A percentile compares a stretch with the other conserved stretches of the same genome.
Conservation (phyloP, 37 sponge, comb jelly and placozoan species). For the Chondrosia reniformis region DNA sequence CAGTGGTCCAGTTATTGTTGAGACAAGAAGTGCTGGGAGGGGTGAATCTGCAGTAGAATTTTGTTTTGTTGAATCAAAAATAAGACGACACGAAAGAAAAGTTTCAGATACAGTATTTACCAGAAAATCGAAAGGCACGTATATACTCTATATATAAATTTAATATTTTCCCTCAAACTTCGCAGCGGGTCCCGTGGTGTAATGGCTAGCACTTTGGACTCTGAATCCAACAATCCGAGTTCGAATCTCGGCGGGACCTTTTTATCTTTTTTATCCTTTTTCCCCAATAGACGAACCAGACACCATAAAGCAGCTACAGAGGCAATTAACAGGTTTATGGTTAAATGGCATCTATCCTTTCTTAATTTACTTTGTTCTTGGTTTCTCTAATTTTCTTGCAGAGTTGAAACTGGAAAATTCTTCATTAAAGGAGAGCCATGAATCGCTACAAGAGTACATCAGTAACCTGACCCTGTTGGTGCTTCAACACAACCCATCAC, state of each 20-base stretch:
- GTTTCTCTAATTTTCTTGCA: not conserved
- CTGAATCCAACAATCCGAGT: conserved; percentile 34
- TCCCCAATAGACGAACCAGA: not conserved
- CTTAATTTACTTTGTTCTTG: not conserved
- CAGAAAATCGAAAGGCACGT: not conserved
- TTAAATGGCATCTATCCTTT: not conserved
- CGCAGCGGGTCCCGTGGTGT: conserved; percentile 11
- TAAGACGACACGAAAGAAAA: not conserved
- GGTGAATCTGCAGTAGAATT: conserved; percentile 66
- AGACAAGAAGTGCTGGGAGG: conserved; percentile 70
- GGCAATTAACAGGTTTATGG: not conserved
- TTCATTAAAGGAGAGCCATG: conserved; percentile 48
- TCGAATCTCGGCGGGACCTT: conserved; percentile 32
- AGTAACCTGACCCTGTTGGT: conserved; percentile 43
- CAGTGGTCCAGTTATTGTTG: conserved; percentile 74
- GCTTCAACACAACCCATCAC: conserved; percentile 57
- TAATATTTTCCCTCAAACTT: not conserved
- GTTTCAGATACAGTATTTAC: not conserved
- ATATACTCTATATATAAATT: too few species aligned
- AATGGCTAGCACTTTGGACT: conserved; percentile 31
- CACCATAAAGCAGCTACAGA: not conserved
- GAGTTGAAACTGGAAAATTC: conserved; percentile 57
- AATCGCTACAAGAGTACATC: conserved; percentile 54
- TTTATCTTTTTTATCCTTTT: not conserved
- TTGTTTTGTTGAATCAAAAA: conserved; percentile 19